Evolutionary conservation across 2,888 invertebrate species (phyloP), one percentile per base, ranked within the genome.

Genomic region (Nasonovia ribisnigri): DNA sequence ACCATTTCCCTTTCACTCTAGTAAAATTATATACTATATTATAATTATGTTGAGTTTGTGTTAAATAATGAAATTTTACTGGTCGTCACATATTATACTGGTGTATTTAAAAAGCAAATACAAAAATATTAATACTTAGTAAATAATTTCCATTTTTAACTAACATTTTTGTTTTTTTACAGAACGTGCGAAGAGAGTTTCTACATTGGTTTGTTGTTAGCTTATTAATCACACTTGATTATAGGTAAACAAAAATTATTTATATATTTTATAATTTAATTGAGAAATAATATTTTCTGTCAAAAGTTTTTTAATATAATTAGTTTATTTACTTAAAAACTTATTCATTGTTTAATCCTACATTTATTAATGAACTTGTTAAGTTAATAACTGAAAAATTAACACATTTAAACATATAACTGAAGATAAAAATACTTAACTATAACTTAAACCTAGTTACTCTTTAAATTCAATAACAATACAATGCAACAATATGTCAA

Each of bases 81-180:
- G 36, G 16, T 54, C 42, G 3, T 54, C 42, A 77, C 16, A 84
- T 8, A 84, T 90, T 26, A 51, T 10, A 20, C 3, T 43, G 67
- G n/a, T 24, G 5, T 8, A 36, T 36, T 67, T 43, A 11, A 84
- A 43, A 11, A 57, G 11, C 2, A 2, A 42, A n/a, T 54, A 57
- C n/a, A 51, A 54, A 91, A 91, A 91, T 86, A 67, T 20, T 36
- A 57, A 84, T n/a, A 57, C 24, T 29, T 91, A 8, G 43, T 54
- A 20, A 91, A 91, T 84, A 91, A 42, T 91, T 84, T 51, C 10
- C 10, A 48, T 84, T 84, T 51, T 26, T 16, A 43, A 13, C 3
- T 46, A 67, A 67, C 11, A 16, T 60, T 29, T 46, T 48, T 67
- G 42, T 43, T 42, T n/a, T 54, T 84, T 43, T 42, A 77, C 20